Conservation (phyloP, 2,113 vertebrate genomes). For the Lophotis ruficrista region DNA sequence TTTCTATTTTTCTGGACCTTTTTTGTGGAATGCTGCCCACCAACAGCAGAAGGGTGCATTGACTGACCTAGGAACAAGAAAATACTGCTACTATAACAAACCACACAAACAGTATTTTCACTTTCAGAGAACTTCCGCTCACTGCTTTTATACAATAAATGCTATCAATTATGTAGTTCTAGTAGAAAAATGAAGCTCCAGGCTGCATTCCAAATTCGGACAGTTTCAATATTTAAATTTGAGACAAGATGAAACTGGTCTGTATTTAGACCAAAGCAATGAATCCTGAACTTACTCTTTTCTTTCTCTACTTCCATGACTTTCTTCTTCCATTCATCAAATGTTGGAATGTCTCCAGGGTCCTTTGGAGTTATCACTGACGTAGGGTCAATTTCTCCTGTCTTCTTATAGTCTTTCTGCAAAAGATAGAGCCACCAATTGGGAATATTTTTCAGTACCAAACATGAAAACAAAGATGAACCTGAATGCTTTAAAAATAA, state of each 20-base stretch:
- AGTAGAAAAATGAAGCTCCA: neutral
- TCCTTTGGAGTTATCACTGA: slow-evolving; percentile 86
- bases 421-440: neutral
- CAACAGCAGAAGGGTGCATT: slow-evolving; percentile 86
- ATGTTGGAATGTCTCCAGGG: slow-evolving; percentile 93
- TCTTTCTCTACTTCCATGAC: slow-evolving; percentile 99
- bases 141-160: neutral
- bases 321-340: slow-evolving; percentile 99
- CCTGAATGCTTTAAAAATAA: neutral
- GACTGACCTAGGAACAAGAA: slow-evolving; percentile 87
- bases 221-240: neutral
- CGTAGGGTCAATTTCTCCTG: slow-evolving; percentile 83
- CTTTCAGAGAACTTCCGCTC: neutral
- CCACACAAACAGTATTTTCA: neutral
- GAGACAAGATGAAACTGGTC: neutral
- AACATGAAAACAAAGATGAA: neutral
- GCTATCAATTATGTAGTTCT: neutral
- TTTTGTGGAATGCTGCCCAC: slow-evolving; percentile 86
- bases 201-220: neutral
- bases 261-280: neutral
- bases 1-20: slow-evolving; percentile 98
- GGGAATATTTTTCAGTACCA: neutral
- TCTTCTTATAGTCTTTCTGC: slow-evolving; percentile 75
- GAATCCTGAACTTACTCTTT: slow-evolving; percentile 85
- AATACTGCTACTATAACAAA: neutral